Evolutionary conservation across 2,888 invertebrate species (phyloP), one percentile per base, ranked within the genome.

Genomic region (Dynastes hyllus): DNA sequence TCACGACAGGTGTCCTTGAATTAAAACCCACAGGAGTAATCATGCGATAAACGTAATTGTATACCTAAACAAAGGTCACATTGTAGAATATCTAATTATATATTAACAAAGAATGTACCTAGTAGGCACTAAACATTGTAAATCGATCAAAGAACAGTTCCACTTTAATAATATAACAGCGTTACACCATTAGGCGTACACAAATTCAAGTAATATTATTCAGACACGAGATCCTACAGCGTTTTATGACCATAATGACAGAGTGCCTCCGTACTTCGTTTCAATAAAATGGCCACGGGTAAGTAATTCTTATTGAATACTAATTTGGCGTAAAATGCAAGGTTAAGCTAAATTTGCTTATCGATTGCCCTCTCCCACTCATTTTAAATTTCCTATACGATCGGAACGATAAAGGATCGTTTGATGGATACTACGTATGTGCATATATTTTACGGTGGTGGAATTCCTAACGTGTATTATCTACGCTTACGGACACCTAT

Each of bases 271-370:
- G 55, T 75, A 63, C 61, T 61, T 61, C 40, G 73, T 75, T 75
- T 75, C 73, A 75, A 75, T 75, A 75, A 75, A 75, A 75, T 75
- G 61, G 61, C 73, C 73, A 75, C 50, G 73, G 73, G 73, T 77
- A 77, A 77, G 77, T 77, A 77, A 67, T 77, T 77, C 77, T 77
- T 67, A 77, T 77, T 67, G 69, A 77, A 77, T 77, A 69, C 77
- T 77, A 77, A 77, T 77, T 69, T 75, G 63, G 27, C 73, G 73
- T 69, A 69, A 67, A 77, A 77, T 58, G 69, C 77, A 77, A 77
- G 77, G 77, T 77, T 77, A 77, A 77, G 69, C 69, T 77, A 69
- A 77, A 75, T 63, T 75, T 75, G 61, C 61, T 75, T 75, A 75
- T 75, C 73, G 73, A 75, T 75, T 61, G 16, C 11, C 22, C n/a